Base-by-base conservation (phyloP, 2,888 invertebrate genomes). In the Eurois occulta region DNA sequence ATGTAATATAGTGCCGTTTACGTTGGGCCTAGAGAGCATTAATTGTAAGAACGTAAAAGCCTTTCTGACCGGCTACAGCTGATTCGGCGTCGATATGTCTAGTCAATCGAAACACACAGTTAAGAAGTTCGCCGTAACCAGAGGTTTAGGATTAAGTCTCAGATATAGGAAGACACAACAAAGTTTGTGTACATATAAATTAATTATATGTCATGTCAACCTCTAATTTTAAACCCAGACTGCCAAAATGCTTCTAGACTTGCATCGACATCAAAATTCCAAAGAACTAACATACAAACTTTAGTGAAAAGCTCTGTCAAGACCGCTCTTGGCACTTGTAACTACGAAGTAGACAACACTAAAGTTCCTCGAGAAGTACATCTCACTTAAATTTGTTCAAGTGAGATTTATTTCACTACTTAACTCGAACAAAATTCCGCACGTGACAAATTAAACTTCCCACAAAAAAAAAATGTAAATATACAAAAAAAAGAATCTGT, bases 401-500 rank as follows among this genome's bases (percentile, higher is more conserved):
- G n/a, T n/a, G n/a, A n/a, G n/a, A n/a, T n/a, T n/a, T n/a, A n/a
- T n/a, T n/a, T n/a, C n/a, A 55, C 21, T 7, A 80, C 38, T 41
- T 41, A 65, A 65, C n/a, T 65, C 24, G 13, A 41, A n/a, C 6
- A 52, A 77, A 60, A 74, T 77, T 35, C 46, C n/a, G 67, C 78
- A 74, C 69, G 71, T 72, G 65, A 67, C 65, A 70, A n/a, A 58
- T 52, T 58, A 24, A 43, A 70, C 66, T 35, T 60, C 16, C 32
- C 24, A 74, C 58, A 73, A 35, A 43, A 72, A 72, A 68, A n/a
- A 66, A 6, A 52, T 70, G 69, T 67, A 67, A 84, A 78, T 83
- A 65, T 35, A 70, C 55, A 68, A 76, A 81, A 77, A 72, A 69
- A 74, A 76, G 38, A 75, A 77, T 78, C 84, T 83, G 80, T 87